A percentile compares a stretch with the other conserved stretches of the same genome.
Conservation (phyloP, 2,888 invertebrate genomes). For the Aphodius granarius region DNA sequence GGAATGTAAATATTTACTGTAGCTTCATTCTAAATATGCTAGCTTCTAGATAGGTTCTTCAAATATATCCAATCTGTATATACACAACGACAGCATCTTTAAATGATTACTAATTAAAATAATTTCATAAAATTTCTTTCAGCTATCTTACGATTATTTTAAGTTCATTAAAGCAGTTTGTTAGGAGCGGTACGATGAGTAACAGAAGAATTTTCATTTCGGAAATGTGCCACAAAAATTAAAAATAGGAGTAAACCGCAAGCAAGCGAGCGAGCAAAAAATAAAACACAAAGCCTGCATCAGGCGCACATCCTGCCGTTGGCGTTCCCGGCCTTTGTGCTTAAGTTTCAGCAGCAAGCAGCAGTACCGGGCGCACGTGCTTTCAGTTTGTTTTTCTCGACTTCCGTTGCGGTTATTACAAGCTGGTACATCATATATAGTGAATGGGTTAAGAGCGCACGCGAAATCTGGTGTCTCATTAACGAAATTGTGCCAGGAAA, state of each 20-base stretch:
- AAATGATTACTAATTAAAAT: too few relatives aligned
- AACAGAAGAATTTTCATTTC: neutral
- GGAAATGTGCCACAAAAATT: constrained; percentile 3
- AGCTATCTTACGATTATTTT: too few relatives aligned
- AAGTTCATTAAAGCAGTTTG: too few relatives aligned
- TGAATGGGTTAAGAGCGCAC: constrained; percentile 25
- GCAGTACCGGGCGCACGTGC: constrained; percentile 45
- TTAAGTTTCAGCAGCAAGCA: constrained; percentile 31
- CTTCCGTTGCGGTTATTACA: constrained; percentile 37
- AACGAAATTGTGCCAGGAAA: constrained; percentile 28
- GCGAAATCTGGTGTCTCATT: constrained; percentile 27
- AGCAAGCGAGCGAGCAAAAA: constrained; percentile 7
- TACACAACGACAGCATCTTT: too few relatives aligned
- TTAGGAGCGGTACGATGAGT: neutral
- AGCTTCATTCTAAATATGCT: neutral
- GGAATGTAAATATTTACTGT: neutral
- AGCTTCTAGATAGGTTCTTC: neutral
- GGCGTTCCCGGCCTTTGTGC: neutral
- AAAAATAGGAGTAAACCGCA: constrained; percentile 11
- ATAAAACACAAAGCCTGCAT: constrained; percentile 14
- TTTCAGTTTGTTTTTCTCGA: constrained; percentile 45
- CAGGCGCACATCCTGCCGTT: constrained; percentile 21
- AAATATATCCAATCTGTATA: too few relatives aligned
- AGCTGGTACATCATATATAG: constrained; percentile 9
- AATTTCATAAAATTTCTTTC: too few relatives aligned